phyloP scores from a whole-genome alignment of 2,888 invertebrate species.

The Parelbella ahira region DNA sequence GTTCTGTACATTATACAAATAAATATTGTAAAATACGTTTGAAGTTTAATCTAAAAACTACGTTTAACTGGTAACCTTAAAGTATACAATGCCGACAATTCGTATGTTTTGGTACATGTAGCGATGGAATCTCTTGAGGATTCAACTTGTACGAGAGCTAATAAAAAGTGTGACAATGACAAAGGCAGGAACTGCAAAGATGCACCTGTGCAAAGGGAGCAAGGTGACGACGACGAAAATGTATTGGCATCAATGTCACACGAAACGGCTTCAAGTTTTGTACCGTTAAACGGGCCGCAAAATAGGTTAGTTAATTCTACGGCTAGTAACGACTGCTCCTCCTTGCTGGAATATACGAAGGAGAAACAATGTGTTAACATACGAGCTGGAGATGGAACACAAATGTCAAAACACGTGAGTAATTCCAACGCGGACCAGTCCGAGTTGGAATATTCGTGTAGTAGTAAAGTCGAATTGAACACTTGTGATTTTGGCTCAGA shows the following conservation, averaged over 20 bases:
- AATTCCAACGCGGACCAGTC: constrained; percentile 40
- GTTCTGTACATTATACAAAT: not conserved
- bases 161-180: constrained; percentile 46
- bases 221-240: constrained; percentile 51
- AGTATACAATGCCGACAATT: constrained; percentile 66
- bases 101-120: constrained; percentile 48
- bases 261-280: constrained; percentile 44
- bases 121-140: constrained; percentile 66
- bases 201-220: constrained; percentile 40
- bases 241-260: constrained; percentile 58
- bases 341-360: constrained; percentile 25
- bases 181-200: constrained; percentile 44
- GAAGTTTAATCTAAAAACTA: not conserved
- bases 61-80: constrained; percentile 51
- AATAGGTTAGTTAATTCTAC: constrained; percentile 38
- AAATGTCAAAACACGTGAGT: constrained; percentile 38
- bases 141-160: constrained; percentile 46
- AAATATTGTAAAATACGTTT: not conserved
- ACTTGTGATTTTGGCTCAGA: constrained; percentile 47
- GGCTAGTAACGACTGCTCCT: constrained; percentile 41
- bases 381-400: constrained; percentile 38
- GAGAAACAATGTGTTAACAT: constrained; percentile 34
- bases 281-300: constrained; percentile 49
- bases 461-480: constrained; percentile 43
- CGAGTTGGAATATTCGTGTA: constrained; percentile 38